Evolutionary conservation across 2,113 vertebrate genomes (phyloP), one percentile per base, ranked within the genome.

Genomic region (Tursiops truncatus): DNA sequence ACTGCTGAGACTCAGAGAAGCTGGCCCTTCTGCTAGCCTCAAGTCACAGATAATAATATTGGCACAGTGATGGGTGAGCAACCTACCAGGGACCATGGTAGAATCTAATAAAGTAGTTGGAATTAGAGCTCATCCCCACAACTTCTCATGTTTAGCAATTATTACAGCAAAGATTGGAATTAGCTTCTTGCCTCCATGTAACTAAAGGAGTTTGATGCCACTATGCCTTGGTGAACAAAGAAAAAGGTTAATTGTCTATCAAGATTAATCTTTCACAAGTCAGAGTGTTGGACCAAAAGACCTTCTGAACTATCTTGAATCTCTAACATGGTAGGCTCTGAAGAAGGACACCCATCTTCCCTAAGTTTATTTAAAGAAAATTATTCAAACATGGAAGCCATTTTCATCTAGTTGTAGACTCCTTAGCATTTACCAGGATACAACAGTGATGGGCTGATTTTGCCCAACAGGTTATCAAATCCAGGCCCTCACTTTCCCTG

Each of bases 351-450:
- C 17, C 8, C 2, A 9, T 56, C 14, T 53, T 87, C 14, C 12
- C 5, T 93, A 81, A 87, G 15, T 79, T 80, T 31, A 91, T 23
- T 94, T 65, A 79, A 91, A 91, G 56, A 95, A 95, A 83, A 82
- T 41, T 68, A 87, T 20, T 67, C 23, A 88, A 79, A 92, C 13
- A 25, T 17, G 9, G 3, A 92, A 67, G 31, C 2, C 10, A n/a
- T 80, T 88, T 71, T 10, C 38, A 82, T 80, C 20, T 18, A 67
- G 15, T 50, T 79, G 25, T 87, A 21, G 47, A 76, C 12, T 62
- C 47, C 13, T n/a, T 10, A 86, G 38, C 58, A 83, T 76, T 87
- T 95, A 14, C 10, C 56, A 95, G 20, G 47, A 38, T 56, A 77
- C 50, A 82, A 74, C 2, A 80, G 11, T 53, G 53, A 60, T 8